Evolutionary conservation across 2,113 vertebrate genomes (phyloP).

Genomic region (Eolophus roseicapilla): DNA sequence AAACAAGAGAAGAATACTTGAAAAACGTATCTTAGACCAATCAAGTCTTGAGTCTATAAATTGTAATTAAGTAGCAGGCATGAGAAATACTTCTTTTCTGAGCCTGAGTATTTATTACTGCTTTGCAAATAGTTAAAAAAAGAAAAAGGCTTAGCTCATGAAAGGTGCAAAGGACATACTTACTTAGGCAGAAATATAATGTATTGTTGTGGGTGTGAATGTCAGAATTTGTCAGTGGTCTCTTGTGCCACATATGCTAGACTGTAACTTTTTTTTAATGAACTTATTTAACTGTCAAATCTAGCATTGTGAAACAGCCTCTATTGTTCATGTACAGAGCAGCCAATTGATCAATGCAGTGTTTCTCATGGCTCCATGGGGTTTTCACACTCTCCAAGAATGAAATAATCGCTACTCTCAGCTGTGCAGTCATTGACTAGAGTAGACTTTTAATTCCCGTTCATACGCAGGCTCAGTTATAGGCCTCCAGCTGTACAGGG

Average conservation of each 20-base stretch:
- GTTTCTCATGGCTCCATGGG: not conserved
- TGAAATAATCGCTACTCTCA: not conserved
- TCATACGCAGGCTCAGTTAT: not conserved
- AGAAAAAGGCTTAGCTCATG: constrained; percentile 43
- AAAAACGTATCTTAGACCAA: constrained; percentile 71
- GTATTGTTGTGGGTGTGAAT: constrained; percentile 42
- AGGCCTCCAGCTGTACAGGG: not conserved
- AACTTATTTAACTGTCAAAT: constrained; percentile 15
- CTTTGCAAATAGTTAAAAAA: constrained; percentile 63
- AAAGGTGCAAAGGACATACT: constrained; percentile 42
- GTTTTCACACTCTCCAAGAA: constrained; percentile 11
- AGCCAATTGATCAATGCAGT: not conserved
- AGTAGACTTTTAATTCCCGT: not conserved
- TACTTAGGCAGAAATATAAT: constrained; percentile 51
- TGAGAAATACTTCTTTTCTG: constrained; percentile 56
- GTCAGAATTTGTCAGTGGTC: constrained; percentile 33
- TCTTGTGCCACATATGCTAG: not conserved
- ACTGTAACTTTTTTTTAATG: not conserved
- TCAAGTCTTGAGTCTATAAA: constrained; percentile 68
- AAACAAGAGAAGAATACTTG: constrained; percentile 74
- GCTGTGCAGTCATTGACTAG: not conserved
- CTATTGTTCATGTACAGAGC: not conserved
- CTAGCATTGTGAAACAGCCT: not conserved
- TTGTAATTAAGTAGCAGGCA: constrained; percentile 67
- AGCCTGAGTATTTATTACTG: constrained; percentile 73